phyloP scores from a whole-genome alignment of 2,113 vertebrate species.

The Siniperca knerii region DNA sequence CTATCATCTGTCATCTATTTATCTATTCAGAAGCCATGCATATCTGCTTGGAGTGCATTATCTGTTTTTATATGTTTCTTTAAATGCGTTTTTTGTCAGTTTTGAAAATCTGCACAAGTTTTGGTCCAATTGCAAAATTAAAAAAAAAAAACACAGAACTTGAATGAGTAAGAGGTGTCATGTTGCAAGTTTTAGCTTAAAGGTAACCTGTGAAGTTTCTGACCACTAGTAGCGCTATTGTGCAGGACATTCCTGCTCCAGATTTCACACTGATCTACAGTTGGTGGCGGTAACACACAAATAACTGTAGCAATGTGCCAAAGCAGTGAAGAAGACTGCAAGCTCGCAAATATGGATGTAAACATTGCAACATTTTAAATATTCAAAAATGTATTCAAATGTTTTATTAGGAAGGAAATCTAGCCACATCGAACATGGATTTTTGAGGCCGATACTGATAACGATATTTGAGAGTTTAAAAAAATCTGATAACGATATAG shows the following conservation, averaged over 20 bases:
- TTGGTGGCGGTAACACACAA: not conserved
- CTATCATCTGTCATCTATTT: not conserved
- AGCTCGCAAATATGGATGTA: too few relatives aligned
- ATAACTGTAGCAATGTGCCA: not conserved
- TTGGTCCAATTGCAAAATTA: not conserved
- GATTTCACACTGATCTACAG: not conserved
- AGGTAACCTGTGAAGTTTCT: not conserved
- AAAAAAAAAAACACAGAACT: too few relatives aligned
- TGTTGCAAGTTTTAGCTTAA: not conserved
- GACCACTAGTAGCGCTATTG: too few relatives aligned
- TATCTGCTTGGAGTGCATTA: not conserved
- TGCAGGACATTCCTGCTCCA: too few relatives aligned
- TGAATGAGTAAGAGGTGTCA: not conserved
- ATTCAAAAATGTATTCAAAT: too few relatives aligned
- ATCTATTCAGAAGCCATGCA: not conserved
- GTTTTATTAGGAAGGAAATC: too few relatives aligned
- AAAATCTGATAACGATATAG: too few relatives aligned
- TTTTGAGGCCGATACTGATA: too few relatives aligned
- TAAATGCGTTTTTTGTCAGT: not conserved
- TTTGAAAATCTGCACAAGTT: not conserved
- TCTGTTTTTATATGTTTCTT: not conserved
- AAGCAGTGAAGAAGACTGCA: not conserved
- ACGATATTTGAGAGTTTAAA: too few relatives aligned
- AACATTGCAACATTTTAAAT: too few relatives aligned
- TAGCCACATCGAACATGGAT: too few relatives aligned